phyloP scores from a whole-genome alignment of 2,113 vertebrate genomes.

The Entosphenus tridentatus region DNA sequence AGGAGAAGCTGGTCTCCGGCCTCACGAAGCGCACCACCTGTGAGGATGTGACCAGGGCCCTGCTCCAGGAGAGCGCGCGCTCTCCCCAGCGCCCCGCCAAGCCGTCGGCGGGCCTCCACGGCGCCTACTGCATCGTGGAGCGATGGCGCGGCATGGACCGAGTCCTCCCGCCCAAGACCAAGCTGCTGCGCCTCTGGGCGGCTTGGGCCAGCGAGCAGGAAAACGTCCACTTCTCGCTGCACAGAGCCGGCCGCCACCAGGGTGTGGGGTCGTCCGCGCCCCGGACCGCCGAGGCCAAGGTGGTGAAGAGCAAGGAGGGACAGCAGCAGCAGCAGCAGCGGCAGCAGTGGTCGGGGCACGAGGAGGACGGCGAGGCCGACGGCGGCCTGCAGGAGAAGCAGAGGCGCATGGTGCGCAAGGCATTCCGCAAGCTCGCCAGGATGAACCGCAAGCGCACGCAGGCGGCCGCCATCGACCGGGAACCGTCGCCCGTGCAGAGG shows the following conservation, averaged over 20 bases:
- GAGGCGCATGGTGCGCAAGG: constrained; percentile 57
- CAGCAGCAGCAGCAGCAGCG: constrained; percentile 20
- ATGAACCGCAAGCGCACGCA: constrained; percentile 42
- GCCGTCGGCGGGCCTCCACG: constrained; percentile 42
- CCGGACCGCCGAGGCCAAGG: constrained; percentile 63
- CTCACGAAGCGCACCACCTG: constrained; percentile 64
- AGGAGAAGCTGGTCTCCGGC: constrained; percentile 65
- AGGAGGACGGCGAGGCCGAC: constrained; percentile 21
- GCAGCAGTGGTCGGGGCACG: constrained; percentile 10
- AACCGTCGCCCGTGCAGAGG: constrained; percentile 31
- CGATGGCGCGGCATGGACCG: constrained; percentile 78
- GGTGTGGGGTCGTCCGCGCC: constrained; percentile 42
- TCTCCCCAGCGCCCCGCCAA: background rate
- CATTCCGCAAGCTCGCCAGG: constrained; percentile 76
- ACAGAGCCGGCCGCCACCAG: too few relatives aligned
- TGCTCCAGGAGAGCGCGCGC: constrained; percentile 37
- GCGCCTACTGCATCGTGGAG: constrained; percentile 61
- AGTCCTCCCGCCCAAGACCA: constrained; percentile 59
- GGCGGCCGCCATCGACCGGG: constrained; percentile 16
- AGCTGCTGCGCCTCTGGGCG: constrained; percentile 54
- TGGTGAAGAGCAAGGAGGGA: constrained; percentile 50
- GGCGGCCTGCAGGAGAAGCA: constrained; percentile 43
- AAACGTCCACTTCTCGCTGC: constrained; percentile 55
- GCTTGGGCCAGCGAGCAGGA: constrained; percentile 69
- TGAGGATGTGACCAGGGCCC: constrained; percentile 52